These are phyloP conservation scores for Hydropotes inermis DNA, from an alignment of 2,113 vertebrate genomes.

Conservation along the genomic window DNA sequence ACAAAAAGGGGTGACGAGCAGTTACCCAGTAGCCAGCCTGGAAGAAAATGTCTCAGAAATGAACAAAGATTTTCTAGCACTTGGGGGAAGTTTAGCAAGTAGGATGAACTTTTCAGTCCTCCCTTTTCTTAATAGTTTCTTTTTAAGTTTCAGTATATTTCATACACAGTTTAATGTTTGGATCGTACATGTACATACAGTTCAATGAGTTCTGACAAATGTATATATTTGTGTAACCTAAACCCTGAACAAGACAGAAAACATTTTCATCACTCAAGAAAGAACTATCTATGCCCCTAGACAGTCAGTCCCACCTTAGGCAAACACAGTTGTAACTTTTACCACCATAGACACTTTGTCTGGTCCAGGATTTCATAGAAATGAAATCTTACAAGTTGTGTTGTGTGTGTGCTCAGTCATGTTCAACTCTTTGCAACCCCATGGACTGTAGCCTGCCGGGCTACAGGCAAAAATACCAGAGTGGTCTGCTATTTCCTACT, in stretches of 20 bases:
- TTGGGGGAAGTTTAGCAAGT: background rate
- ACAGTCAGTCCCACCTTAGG: background rate
- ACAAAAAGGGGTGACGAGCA: background rate
- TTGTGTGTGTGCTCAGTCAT: background rate
- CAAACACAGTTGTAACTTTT: background rate
- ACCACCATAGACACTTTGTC: background rate
- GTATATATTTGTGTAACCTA: background rate
- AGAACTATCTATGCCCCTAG: background rate
- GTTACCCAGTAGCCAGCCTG: background rate
- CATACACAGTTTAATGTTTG: background rate
- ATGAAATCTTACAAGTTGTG: background rate
- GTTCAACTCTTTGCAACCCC: background rate
- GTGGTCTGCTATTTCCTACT: background rate
- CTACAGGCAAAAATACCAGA: background rate
- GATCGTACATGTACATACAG: background rate
- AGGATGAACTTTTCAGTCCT: background rate
- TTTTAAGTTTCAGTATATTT: background rate
- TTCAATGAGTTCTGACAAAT: background rate
- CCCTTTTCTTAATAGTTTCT: background rate
- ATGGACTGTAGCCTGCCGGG: background rate
- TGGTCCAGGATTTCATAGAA: background rate
- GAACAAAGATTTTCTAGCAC: background rate
- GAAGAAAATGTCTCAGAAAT: background rate
- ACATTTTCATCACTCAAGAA: background rate
- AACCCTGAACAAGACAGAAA: background rate